Evolutionary conservation across 2,888 invertebrate genomes (phyloP), one percentile per base, ranked within the genome.

Genomic region (Acrobeloides nanus): DNA sequence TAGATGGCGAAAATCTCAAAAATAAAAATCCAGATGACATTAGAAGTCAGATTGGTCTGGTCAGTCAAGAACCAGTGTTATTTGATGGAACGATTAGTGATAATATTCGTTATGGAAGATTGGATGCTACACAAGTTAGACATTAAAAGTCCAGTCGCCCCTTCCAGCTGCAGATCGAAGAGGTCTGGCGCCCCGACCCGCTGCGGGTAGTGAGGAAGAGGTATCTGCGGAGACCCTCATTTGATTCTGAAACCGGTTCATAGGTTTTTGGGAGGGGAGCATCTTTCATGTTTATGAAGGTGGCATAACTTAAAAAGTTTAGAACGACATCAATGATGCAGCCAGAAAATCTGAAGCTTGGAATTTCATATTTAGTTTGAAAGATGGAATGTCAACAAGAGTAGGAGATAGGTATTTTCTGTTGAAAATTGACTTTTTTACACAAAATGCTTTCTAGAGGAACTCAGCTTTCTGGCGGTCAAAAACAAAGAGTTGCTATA

Each of bases 1-100:
- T 77, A 7, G 77, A 77, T 47, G 67, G 66, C n/a, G 55, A 69
- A 10, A 72, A 75, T 17, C 63, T 77, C 24, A 43, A 50, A 26
- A 54, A 46, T 18, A 60, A 72, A 58, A 62, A 59, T 26, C 64
- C 71, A 7, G 61, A 63, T 47, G 75, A 69, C 50, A 59, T 77
- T 12, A 73, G 77, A 50, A 62, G 63, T 45, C 72, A 76, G 61
- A 64, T 77, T 18, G 65, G 76, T 3, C 51, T 77, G 41, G 77
- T 77, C 15, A 74, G 75, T 23, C 76, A 76, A 60, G 75, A 76
- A 38, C 75, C 75, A n/a, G 68, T 72, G 1, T 55, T 76, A 39
- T 73, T 72, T 62, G 72, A 70, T 41, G 70, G 67, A 21, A 66
- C 70, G 2, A 71, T 70, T 24, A 57, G 59, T 50, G 69, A 71